Conservation (phyloP, 35 echinoderm and acorn worm species). For the Apostichopus japonicus region DNA sequence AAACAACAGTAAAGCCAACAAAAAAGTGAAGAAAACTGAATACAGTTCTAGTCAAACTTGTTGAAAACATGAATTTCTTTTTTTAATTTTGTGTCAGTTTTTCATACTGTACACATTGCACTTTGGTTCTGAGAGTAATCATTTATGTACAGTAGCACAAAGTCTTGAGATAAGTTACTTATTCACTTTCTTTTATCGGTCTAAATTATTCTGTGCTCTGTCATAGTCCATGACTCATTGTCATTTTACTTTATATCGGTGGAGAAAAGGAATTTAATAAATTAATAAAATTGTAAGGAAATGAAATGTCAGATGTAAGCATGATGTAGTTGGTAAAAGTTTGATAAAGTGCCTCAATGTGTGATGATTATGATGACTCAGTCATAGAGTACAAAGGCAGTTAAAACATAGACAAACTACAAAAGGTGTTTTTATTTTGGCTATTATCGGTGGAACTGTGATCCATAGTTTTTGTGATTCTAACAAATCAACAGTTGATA, state of each 20-base stretch:
- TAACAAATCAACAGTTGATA: slow-evolving; percentile 4
- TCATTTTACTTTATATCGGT: not conserved
- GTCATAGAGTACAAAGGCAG: not conserved
- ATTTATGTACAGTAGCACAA: not conserved
- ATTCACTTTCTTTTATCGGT: not conserved
- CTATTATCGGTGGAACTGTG: not conserved
- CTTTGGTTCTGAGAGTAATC: not conserved
- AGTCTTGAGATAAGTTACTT: not conserved
- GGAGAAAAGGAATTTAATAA: not conserved
- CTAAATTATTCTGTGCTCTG: not conserved
- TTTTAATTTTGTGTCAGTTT: not conserved
- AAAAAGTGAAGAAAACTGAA: too few species aligned
- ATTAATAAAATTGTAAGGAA: slow-evolving; percentile 12
- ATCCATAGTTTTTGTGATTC: not conserved
- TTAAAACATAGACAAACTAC: not conserved
- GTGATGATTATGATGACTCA: not conserved
- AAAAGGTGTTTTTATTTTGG: not conserved
- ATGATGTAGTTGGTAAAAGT: slow-evolving; percentile 9
- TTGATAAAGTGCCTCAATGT: slow-evolving; percentile 23
- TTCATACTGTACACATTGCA: not conserved
- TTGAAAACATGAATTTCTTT: not conserved
- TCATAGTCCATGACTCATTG: not conserved
- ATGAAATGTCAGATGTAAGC: slow-evolving; percentile 7
- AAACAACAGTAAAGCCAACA: too few species aligned
- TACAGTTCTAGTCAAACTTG: too few species aligned